Conservation (phyloP, 2,888 invertebrate species). For the Merodon equestris region DNA sequence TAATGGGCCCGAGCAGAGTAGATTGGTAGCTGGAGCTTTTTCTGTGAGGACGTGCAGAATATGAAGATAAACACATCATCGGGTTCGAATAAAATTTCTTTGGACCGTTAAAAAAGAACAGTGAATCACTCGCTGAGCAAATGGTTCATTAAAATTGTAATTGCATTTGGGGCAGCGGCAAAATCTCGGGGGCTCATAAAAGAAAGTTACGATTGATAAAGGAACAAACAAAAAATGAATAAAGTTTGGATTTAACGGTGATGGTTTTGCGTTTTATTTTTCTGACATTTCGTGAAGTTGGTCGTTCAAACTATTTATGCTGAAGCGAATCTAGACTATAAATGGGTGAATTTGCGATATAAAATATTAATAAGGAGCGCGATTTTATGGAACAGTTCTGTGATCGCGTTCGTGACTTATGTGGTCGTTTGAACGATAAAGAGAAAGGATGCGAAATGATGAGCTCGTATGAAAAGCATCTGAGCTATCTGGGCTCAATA, state of each 20-base stretch:
- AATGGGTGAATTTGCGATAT: no score
- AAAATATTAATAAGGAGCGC: no score
- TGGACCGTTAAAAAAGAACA: conserved; percentile 39
- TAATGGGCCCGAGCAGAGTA: conserved; percentile 23
- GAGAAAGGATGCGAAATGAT: no score
- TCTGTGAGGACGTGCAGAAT: conserved; percentile 5
- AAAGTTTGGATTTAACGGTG: neutral
- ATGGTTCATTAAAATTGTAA: conserved; percentile 68
- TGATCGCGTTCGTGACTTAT: no score
- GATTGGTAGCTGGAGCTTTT: no score
- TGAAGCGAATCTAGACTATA: no score
- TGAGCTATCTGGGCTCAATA: no score
- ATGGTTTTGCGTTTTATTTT: neutral
- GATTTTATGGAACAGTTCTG: no score
- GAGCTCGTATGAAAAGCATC: no score
- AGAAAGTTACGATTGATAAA: conserved; percentile 45
- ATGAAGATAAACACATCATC: conserved; percentile 61
- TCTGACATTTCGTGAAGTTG: neutral
- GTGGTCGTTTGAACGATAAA: no score
- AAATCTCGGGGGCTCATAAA: conserved; percentile 53
- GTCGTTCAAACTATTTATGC: neutral
- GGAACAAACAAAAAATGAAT: neutral
- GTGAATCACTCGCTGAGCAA: conserved; percentile 36
- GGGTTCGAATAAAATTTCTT: conserved; percentile 58
- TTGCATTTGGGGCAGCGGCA: conserved; percentile 37